Evolutionary conservation across 2,797 vertebrate species (phyloP).

Genomic region (Perodicticus potto): DNA sequence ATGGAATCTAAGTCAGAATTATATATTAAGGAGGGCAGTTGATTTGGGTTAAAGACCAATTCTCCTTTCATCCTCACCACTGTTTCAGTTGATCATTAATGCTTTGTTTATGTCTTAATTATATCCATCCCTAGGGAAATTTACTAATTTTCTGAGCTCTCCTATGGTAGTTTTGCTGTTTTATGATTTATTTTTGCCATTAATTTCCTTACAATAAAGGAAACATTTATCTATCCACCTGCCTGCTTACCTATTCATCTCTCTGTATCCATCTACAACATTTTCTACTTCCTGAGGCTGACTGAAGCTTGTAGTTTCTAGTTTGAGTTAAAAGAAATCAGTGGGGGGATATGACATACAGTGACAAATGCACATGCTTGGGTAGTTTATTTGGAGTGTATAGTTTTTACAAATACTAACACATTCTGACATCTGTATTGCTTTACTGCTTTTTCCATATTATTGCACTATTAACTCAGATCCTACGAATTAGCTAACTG

Average conservation of each 20-base stretch:
- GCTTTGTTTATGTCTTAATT: neutral
- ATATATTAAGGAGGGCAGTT: neutral
- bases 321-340: conserved; percentile 19
- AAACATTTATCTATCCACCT: neutral
- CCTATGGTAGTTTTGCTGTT: neutral
- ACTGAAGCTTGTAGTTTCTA: conserved; percentile 1
- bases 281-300: neutral
- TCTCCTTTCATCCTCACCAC: conserved; percentile 40
- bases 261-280: neutral
- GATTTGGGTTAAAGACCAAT: conserved; percentile 29
- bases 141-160: neutral
- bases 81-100: neutral
- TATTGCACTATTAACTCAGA: neutral
- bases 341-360: neutral
- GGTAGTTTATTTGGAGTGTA: neutral
- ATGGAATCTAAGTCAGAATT: neutral
- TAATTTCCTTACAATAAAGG: neutral
- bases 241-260: too few species aligned
- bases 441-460: neutral
- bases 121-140: neutral
- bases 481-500: conserved; percentile 23
- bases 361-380: neutral
- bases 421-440: neutral
- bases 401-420: neutral
- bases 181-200: neutral